Base-by-base conservation (phyloP, 2,113 vertebrate genomes). In the Meles meles region DNA sequence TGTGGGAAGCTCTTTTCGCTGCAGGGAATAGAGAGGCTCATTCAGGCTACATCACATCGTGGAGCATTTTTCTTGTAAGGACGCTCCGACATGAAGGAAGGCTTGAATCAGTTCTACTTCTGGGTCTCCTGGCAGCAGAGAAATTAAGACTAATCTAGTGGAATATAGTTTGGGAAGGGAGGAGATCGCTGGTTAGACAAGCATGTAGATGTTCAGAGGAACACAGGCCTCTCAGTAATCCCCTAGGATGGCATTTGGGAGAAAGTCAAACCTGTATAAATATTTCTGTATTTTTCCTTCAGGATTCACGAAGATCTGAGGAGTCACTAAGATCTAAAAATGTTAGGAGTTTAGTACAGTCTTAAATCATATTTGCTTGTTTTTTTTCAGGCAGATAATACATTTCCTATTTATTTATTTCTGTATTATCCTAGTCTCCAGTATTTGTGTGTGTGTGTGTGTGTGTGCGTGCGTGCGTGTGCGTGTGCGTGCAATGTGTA, bases 271-370 rank as follows among this genome's bases (percentile, higher is more conserved):
- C 37, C 71, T 59, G 27, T 37, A 8, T 85, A 72, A 89, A 49
- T 57, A 80, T 80, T 90, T 69, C 71, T 94, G 11, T 44, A 61
- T 76, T 97, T 89, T 95, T 77, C 37, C 23, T 90, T 76, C 12
- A 67, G 37, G 63, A 92, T 79, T 95, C 74, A 80, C 17, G 83
- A 71, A 96, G 89, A 79, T 79, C 20, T 94, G 15, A 79, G 37
- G 63, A 92, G 67, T 95, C 74, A 80, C 17, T 86, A 71, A 96
- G 86, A 83, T 74, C 20, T 88, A 31, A 76, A 95, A 93, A 87
- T 65, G 9, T 79, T 85, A 72, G 27, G 37, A 2, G 3, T 90
- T 88, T 76, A 69, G 27, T 90, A 21, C 88, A 76, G 42, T 93
- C 34, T 92, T 92, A 84, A 77, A 27, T 88, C 39, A 37, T 44